Percentiles rank a stretch among this genome's conserved stretches.
These are phyloP conservation scores for Heteronetta atricapilla DNA, from an alignment of 2,113 vertebrate genomes.

Conservation along the genomic window DNA sequence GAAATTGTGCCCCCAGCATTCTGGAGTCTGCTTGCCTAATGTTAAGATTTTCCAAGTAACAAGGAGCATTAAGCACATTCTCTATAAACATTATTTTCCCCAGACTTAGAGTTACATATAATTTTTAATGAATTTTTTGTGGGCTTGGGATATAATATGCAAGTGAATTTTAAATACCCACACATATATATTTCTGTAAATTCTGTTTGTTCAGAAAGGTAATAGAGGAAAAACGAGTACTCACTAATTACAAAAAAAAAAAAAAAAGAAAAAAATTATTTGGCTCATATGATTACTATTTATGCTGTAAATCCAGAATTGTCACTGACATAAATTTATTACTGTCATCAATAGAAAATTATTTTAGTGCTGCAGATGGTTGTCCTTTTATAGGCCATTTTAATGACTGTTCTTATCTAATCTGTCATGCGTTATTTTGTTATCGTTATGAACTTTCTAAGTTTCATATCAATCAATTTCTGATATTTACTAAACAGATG, in stretches of 20 bases:
- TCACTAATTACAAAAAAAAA: conserved; percentile 33
- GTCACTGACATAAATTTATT: conserved; percentile 65
- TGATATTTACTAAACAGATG: conserved; percentile 80
- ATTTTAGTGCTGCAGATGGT: conserved; percentile 75
- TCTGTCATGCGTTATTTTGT: conserved; percentile 76
- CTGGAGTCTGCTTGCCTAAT: background rate
- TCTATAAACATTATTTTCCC: background rate
- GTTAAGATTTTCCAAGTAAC: background rate
- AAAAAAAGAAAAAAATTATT: conserved; percentile 48
- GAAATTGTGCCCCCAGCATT: background rate
- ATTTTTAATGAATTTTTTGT: background rate
- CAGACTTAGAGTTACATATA: background rate
- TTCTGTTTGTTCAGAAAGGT: background rate
- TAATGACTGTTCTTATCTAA: conserved; percentile 79
- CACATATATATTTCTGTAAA: background rate
- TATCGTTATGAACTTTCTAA: conserved; percentile 74
- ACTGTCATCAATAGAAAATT: conserved; percentile 68
- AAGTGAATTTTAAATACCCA: background rate
- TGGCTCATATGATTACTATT: conserved; percentile 50
- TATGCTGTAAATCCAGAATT: conserved; percentile 65
- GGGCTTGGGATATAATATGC: background rate
- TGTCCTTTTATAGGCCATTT: conserved; percentile 76
- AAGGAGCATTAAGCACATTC: background rate
- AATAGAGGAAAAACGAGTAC: background rate
- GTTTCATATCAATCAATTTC: conserved; percentile 75